These are phyloP conservation scores for Luidia sarsii DNA, from an alignment of 53 echinoderm and acorn worm genomes.

Conservation along the genomic window DNA sequence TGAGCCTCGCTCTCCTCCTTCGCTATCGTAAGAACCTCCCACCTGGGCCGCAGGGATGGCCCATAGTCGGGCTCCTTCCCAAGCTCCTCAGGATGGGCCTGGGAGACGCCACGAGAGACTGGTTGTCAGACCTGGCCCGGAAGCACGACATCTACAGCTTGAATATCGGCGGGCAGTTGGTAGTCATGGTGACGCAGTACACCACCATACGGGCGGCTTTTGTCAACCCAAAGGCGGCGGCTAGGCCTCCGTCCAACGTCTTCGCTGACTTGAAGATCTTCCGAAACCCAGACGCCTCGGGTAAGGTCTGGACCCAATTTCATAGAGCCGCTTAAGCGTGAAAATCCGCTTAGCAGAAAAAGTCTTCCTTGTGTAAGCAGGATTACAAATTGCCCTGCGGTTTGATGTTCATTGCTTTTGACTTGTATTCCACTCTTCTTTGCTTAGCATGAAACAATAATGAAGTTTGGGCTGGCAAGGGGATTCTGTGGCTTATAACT, in stretches of 20 bases:
- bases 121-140: constrained; percentile 11
- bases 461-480: no score
- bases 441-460: no score
- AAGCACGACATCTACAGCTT: constrained; percentile 22
- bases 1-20: background rate
- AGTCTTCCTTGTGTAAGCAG: no score
- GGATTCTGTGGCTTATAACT: no score
- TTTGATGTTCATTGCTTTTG: no score
- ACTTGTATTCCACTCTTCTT: no score
- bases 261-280: background rate
- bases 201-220: constrained; percentile 20
- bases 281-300: constrained; percentile 13
- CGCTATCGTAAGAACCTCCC: constrained; percentile 18
- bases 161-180: constrained; percentile 33
- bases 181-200: constrained; percentile 23
- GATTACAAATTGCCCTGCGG: no score
- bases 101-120: background rate
- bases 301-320: constrained; percentile 19
- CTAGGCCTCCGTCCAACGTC: constrained; percentile 1
- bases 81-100: constrained; percentile 1
- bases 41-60: constrained; percentile 18
- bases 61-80: constrained; percentile 13
- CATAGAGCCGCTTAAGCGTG: no score
- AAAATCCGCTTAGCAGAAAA: no score
- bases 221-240: constrained; percentile 6